Evolutionary conservation across 1,140 invertebrate species (phyloP).

Genomic region (Eumeta japonica): DNA sequence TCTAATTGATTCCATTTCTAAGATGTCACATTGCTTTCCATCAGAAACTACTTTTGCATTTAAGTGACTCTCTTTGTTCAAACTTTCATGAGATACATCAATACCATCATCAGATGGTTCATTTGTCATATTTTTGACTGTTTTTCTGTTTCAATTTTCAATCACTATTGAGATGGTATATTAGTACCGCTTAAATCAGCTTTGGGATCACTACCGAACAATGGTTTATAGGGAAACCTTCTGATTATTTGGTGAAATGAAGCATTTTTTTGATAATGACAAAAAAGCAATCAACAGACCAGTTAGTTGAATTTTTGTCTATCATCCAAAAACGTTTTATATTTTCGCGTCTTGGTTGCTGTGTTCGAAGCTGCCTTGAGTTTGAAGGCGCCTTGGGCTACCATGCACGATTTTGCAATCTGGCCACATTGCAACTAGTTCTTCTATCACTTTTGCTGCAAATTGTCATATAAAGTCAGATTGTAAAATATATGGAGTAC

Average conservation of each 20-base stretch:
- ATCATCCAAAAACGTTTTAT: constrained; percentile 31
- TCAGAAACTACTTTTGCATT: too few relatives aligned
- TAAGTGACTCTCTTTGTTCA: too few relatives aligned
- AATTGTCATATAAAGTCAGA: constrained; percentile 33
- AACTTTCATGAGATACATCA: too few relatives aligned
- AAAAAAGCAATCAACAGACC: constrained; percentile 24
- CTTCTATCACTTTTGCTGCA: constrained; percentile 22
- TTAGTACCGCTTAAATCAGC: not conserved
- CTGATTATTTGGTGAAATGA: constrained; percentile 18
- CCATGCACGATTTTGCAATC: constrained; percentile 31
- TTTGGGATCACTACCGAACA: constrained; percentile 24
- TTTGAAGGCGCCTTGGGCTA: constrained; percentile 14
- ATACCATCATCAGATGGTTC: constrained; percentile 10
- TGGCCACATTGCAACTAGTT: constrained; percentile 29
- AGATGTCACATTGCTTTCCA: constrained; percentile 8
- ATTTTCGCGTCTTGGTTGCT: constrained; percentile 31
- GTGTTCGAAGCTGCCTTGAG: constrained; percentile 18
- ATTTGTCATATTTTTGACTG: not conserved
- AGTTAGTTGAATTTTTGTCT: constrained; percentile 26
- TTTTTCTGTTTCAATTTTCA: constrained; percentile 6
- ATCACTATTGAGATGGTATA: not conserved
- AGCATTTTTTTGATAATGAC: constrained; percentile 29
- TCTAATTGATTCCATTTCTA: constrained; percentile 4
- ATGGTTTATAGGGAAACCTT: constrained; percentile 20
- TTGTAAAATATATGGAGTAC: constrained; percentile 30